phyloP scores from a whole-genome alignment of 2,113 vertebrate genomes.

The Neopipo cinnamomea region DNA sequence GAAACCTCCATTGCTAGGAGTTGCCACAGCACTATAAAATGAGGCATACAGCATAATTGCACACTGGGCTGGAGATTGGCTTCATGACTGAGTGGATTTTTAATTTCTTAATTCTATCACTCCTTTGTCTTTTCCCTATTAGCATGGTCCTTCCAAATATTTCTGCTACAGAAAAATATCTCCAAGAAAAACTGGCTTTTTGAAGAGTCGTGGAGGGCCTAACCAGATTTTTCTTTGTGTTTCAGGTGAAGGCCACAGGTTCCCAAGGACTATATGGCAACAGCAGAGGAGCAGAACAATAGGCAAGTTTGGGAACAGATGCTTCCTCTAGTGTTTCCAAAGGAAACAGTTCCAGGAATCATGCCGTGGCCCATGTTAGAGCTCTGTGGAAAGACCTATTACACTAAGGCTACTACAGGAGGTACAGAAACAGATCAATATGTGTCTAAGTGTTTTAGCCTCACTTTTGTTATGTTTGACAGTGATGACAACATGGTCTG shows the following conservation, averaged over 20 bases:
- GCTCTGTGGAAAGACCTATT: background rate
- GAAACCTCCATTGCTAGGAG: background rate
- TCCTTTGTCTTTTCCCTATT: background rate
- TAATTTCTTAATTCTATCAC: background rate
- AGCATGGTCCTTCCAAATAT: background rate
- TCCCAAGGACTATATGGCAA: background rate
- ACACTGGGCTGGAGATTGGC: background rate
- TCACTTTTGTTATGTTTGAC: constrained; percentile 62
- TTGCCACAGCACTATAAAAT: background rate
- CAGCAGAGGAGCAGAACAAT: constrained; percentile 17
- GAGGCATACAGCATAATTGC: background rate
- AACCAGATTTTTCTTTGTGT: background rate
- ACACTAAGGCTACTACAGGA: background rate
- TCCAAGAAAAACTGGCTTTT: background rate
- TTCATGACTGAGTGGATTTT: background rate
- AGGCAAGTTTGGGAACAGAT: constrained; percentile 48
- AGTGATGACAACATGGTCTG: constrained; percentile 38
- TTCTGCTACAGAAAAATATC: background rate
- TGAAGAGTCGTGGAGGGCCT: background rate
- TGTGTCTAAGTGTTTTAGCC: constrained; percentile 61
- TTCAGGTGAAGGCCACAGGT: constrained; percentile 15
- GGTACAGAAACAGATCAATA: constrained; percentile 59
- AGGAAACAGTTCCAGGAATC: constrained; percentile 66
- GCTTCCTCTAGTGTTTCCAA: constrained; percentile 55
- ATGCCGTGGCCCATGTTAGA: background rate